phyloP scores from a whole-genome alignment of 2,888 invertebrate genomes.

The Pandemis cinnamomeana region DNA sequence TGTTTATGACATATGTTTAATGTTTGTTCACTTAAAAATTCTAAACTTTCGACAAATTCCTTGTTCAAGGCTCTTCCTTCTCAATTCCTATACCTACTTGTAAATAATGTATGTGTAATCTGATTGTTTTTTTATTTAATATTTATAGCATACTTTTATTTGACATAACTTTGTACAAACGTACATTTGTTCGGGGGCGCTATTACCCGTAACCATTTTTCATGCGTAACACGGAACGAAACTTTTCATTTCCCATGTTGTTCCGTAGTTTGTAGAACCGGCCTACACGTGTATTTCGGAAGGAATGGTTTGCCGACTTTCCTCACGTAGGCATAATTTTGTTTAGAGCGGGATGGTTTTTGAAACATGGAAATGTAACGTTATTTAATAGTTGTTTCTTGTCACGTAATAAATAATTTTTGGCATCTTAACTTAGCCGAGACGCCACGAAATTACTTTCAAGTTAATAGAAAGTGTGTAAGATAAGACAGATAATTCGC shows the following conservation, averaged over 20 bases:
- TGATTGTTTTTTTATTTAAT: too few relatives aligned
- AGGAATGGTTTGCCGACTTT: conserved; percentile 24
- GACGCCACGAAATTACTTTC: background rate
- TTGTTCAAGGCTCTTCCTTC: background rate
- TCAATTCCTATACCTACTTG: background rate
- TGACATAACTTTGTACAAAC: background rate
- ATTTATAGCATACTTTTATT: background rate
- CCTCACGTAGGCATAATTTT: conserved; percentile 27
- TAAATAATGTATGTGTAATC: too few relatives aligned
- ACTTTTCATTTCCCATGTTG: background rate
- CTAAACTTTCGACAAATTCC: background rate
- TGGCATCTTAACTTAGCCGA: background rate
- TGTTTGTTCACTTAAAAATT: background rate
- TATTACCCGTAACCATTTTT: background rate
- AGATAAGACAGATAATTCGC: background rate
- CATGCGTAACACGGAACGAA: background rate
- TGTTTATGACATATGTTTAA: background rate
- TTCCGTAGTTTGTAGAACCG: background rate
- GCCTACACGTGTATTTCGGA: conserved; percentile 24
- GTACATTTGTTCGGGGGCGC: background rate
- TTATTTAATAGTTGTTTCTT: background rate
- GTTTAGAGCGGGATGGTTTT: conserved; percentile 5
- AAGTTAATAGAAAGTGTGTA: background rate
- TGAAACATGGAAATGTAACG: conserved; percentile 1
- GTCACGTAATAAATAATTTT: background rate